Conservation (phyloP, 2,113 vertebrate species). For the Corydoras maculifer region DNA sequence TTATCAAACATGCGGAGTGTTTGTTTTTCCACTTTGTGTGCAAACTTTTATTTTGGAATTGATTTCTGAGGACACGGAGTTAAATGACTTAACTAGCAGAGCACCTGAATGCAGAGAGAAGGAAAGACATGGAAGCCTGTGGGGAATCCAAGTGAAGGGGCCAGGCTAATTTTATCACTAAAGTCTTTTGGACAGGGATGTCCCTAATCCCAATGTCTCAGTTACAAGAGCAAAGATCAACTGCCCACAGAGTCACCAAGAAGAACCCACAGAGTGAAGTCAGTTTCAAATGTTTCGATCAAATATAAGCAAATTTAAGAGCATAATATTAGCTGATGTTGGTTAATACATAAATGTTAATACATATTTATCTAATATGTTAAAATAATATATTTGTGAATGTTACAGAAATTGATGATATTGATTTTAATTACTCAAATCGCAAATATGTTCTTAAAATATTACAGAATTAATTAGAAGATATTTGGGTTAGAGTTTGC, state of each 20-base stretch:
- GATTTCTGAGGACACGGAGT: background rate
- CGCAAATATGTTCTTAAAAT: too few species aligned
- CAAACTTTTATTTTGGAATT: background rate
- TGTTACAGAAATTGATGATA: too few species aligned
- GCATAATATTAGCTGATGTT: too few species aligned
- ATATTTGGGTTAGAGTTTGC: too few species aligned
- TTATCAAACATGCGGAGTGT: background rate
- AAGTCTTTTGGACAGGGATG: constrained; percentile 22
- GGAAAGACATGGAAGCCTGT: constrained; percentile 3
- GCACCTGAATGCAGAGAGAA: background rate
- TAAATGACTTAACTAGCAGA: constrained; percentile 2
- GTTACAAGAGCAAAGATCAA: constrained; percentile 4
- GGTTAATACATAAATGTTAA: too few species aligned
- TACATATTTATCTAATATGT: too few species aligned
- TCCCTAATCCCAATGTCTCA: constrained; percentile 1
- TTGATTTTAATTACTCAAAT: too few species aligned
- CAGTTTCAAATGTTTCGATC: background rate
- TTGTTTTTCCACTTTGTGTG: background rate
- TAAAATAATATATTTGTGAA: too few species aligned
- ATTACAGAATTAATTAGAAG: too few species aligned
- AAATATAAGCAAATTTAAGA: too few species aligned
- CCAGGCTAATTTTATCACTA: constrained; percentile 21
- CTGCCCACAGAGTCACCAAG: background rate
- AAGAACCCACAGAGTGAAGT: background rate
- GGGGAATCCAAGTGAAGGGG: constrained; percentile 16